phyloP scores from a whole-genome alignment of 2,888 invertebrate species.

The Dasysyrphus tricinctus region DNA sequence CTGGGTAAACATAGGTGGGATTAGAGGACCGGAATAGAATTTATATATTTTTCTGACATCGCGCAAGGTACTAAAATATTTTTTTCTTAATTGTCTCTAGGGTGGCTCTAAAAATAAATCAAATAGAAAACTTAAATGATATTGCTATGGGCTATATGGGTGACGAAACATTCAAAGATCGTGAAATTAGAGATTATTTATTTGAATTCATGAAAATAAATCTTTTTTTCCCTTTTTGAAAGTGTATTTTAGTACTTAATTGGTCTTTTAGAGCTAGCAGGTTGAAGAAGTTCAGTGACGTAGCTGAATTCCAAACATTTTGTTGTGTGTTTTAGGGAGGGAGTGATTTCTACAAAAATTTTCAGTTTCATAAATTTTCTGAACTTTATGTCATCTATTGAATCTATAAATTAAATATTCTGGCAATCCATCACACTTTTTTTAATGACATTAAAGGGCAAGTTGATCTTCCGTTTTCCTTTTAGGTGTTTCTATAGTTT shows the following conservation, averaged over 20 bases:
- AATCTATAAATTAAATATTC: too few species aligned
- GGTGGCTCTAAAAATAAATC: constrained; percentile 29
- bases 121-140: not conserved
- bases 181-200: constrained; percentile 12
- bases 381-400: too few species aligned
- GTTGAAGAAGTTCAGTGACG: not conserved
- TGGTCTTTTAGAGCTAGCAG: not conserved
- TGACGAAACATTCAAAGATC: constrained; percentile 17
- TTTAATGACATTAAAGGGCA: too few species aligned
- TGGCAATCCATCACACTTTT: too few species aligned
- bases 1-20: not conserved
- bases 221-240: not conserved
- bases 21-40: not conserved
- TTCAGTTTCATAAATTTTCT: too few species aligned
- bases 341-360: too few species aligned
- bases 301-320: not conserved
- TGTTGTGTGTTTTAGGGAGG: too few species aligned
- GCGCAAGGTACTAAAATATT: not conserved
- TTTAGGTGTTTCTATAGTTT: too few species aligned
- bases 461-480: too few species aligned
- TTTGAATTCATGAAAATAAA: constrained; percentile 4
- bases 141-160: constrained; percentile 8
- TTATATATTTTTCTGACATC: not conserved
- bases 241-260: too few species aligned
- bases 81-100: not conserved